phyloP scores from a whole-genome alignment of 2,113 vertebrate species.

The Thamnaconus septentrionalis region DNA sequence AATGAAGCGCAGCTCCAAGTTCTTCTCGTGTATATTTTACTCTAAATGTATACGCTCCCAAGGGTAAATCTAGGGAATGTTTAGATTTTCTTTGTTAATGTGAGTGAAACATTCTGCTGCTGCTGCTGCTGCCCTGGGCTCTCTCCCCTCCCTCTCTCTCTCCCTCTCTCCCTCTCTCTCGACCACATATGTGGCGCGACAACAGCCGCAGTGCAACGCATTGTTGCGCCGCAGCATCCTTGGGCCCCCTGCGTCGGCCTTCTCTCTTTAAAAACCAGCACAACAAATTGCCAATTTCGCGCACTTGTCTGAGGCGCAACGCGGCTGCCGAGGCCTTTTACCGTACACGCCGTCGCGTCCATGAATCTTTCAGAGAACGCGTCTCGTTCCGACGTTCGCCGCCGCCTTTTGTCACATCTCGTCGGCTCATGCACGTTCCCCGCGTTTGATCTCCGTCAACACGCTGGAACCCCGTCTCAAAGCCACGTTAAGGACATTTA shows the following conservation, averaged over 20 bases:
- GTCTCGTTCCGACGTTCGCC: no score
- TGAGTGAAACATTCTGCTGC: slow-evolving; percentile 7
- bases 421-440: no score
- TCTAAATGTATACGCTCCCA: slow-evolving; percentile 27
- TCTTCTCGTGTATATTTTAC: slow-evolving; percentile 34
- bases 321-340: no score
- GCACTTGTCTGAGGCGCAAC: no score
- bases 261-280: no score
- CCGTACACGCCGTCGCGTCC: no score
- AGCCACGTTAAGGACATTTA: no score
- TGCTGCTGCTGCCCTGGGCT: not conserved
- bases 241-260: not conserved
- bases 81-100: slow-evolving; percentile 30
- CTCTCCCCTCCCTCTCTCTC: not conserved
- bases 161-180: slow-evolving; percentile 5
- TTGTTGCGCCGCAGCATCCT: not conserved
- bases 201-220: not conserved
- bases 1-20: slow-evolving; percentile 26
- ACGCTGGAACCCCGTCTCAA: no score
- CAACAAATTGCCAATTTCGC: no score
- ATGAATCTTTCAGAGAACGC: no score
- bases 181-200: slow-evolving; percentile 13
- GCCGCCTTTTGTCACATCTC: no score
- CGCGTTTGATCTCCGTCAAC: no score
- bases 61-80: slow-evolving; percentile 11